Percentiles rank a stretch among this genome's conserved stretches.
Evolutionary conservation across 2,888 invertebrate genomes (phyloP).

Genomic region (Drosophila siamana): DNA sequence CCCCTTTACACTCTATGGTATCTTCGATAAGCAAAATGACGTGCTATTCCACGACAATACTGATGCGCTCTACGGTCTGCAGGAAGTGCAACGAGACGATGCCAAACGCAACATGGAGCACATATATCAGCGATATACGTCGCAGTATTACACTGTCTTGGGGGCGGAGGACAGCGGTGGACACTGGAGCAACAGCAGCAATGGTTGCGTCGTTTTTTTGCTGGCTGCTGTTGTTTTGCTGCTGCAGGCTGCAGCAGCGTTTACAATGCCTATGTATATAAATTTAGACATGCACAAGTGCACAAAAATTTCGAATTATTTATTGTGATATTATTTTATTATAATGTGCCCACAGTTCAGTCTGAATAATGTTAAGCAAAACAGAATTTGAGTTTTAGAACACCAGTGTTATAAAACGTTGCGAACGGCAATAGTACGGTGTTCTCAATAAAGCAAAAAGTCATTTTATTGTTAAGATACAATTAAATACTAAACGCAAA

Average conservation of each 20-base stretch:
- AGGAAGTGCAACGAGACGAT: slow-evolving; percentile 78
- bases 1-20: slow-evolving; percentile 90
- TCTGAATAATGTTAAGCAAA: slow-evolving; percentile 53
- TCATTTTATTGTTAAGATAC: background rate
- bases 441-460: slow-evolving; percentile 24
- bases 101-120: slow-evolving; percentile 82
- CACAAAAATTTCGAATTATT: slow-evolving; percentile 43
- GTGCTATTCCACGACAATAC: slow-evolving; percentile 87
- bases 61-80: slow-evolving; percentile 77
- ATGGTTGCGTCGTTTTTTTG: slow-evolving; percentile 17
- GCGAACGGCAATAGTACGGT: slow-evolving; percentile 27
- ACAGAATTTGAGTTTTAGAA: too few species aligned
- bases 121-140: slow-evolving; percentile 79
- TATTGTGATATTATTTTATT: slow-evolving; percentile 78
- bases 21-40: slow-evolving; percentile 88
- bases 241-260: slow-evolving; percentile 23
- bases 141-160: slow-evolving; percentile 65
- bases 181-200: background rate
- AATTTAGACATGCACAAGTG: slow-evolving; percentile 33
- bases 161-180: slow-evolving; percentile 36
- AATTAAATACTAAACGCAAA: background rate
- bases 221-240: slow-evolving; percentile 15
- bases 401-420: slow-evolving; percentile 47
- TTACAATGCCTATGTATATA: slow-evolving; percentile 2
- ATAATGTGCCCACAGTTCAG: slow-evolving; percentile 42